Evolutionary conservation across 1,140 invertebrate genomes (phyloP).

Genomic region (Sesamia nonagrioides): DNA sequence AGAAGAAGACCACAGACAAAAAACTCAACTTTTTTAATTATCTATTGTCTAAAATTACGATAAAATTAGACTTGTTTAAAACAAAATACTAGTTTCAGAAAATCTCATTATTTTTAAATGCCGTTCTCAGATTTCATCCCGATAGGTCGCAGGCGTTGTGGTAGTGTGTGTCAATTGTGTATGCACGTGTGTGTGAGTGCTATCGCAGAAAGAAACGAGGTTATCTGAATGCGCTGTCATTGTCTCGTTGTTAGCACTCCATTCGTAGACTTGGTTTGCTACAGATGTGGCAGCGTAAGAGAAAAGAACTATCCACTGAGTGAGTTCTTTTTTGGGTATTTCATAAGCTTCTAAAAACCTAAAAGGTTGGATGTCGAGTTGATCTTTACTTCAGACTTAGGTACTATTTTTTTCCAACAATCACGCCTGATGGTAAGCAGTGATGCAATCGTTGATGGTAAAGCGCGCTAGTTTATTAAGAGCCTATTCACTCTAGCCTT

Average conservation of each 20-base stretch:
- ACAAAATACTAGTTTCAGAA: background rate
- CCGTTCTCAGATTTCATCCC: conserved; percentile 46
- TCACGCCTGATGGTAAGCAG: too few relatives aligned
- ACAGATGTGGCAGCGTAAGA: conserved; percentile 35
- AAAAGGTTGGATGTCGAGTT: too few relatives aligned
- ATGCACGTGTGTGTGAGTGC: conserved; percentile 66
- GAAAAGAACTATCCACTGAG: background rate
- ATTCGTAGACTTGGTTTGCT: conserved; percentile 53
- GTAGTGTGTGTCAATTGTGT: conserved; percentile 46
- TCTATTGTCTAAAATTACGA: too few relatives aligned
- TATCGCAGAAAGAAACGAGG: conserved; percentile 86
- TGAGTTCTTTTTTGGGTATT: background rate
- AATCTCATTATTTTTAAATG: conserved; percentile 17
- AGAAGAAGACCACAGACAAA: too few relatives aligned
- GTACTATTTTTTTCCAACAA: too few relatives aligned
- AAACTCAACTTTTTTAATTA: too few relatives aligned
- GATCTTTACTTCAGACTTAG: too few relatives aligned
- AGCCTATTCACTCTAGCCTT: too few relatives aligned
- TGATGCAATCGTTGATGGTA: too few relatives aligned
- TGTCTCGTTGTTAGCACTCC: conserved; percentile 69
- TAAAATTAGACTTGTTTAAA: background rate
- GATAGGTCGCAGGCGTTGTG: conserved; percentile 19
- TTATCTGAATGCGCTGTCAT: conserved; percentile 84
- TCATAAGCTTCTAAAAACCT: too few relatives aligned
- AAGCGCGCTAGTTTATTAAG: too few relatives aligned